These are phyloP conservation scores for Myotis davidii DNA, from an alignment of 2,113 vertebrate species.

Conservation along the genomic window DNA sequence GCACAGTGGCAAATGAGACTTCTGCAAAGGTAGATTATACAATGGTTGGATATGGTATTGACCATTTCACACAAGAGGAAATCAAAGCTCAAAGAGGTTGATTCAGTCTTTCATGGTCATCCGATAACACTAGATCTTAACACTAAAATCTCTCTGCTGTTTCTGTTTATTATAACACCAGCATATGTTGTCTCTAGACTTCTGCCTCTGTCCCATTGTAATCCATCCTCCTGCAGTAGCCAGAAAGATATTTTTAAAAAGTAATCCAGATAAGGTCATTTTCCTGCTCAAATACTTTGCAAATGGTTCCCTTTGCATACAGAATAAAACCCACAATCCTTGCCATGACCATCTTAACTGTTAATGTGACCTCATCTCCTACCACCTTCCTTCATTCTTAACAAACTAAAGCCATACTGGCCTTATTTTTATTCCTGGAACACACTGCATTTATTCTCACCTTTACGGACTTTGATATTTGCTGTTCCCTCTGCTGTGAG, in stretches of 20 bases:
- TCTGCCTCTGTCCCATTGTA: background rate
- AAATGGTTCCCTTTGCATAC: background rate
- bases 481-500: background rate
- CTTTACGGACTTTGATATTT: background rate
- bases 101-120: background rate
- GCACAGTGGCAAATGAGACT: background rate
- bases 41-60: background rate
- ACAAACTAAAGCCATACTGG: background rate
- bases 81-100: constrained; percentile 1
- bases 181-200: background rate
- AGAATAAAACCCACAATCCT: background rate
- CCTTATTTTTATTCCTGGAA: background rate
- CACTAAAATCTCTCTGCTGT: background rate
- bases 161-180: background rate
- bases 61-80: background rate
- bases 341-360: background rate
- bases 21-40: background rate
- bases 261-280: background rate
- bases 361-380: background rate
- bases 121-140: background rate
- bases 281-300: background rate
- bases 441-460: background rate
- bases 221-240: background rate
- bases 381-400: background rate
- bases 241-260: background rate